These are phyloP conservation scores for Epizoanthus illoricatus DNA, from an alignment of 92 coral and sea anemone genomes.

Conservation along the genomic window DNA sequence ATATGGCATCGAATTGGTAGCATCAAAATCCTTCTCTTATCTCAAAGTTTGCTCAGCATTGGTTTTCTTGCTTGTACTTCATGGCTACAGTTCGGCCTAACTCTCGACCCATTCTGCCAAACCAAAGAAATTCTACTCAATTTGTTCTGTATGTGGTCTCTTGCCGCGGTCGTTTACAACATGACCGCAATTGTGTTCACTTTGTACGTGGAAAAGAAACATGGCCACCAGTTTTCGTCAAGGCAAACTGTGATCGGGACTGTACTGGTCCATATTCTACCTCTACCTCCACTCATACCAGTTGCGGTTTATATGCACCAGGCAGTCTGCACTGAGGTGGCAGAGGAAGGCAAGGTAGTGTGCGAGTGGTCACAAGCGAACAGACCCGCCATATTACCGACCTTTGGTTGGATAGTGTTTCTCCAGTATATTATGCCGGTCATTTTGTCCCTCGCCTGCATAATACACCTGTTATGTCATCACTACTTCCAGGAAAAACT, in stretches of 20 bases:
- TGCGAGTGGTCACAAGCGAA: conserved; percentile 7
- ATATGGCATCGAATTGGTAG: neutral
- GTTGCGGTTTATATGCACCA: too few relatives aligned
- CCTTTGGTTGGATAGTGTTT: neutral
- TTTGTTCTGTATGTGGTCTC: neutral
- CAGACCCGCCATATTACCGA: neutral
- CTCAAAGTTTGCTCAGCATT: neutral
- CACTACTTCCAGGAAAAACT: neutral
- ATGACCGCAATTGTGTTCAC: neutral
- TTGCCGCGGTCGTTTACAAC: neutral
- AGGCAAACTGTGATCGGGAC: neutral
- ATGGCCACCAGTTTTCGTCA: too few relatives aligned
- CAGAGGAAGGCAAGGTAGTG: neutral
- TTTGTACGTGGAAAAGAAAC: neutral
- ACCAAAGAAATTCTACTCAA: neutral
- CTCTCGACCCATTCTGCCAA: neutral
- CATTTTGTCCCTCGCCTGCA: neutral
- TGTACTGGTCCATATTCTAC: too few relatives aligned
- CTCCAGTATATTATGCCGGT: neutral
- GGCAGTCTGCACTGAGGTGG: too few relatives aligned
- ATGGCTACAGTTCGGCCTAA: neutral
- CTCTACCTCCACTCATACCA: too few relatives aligned
- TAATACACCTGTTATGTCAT: neutral
- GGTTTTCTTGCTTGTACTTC: neutral
- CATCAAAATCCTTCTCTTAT: neutral